Conservation (phyloP, 2,888 invertebrate genomes). For the Pegoplata infirma region DNA sequence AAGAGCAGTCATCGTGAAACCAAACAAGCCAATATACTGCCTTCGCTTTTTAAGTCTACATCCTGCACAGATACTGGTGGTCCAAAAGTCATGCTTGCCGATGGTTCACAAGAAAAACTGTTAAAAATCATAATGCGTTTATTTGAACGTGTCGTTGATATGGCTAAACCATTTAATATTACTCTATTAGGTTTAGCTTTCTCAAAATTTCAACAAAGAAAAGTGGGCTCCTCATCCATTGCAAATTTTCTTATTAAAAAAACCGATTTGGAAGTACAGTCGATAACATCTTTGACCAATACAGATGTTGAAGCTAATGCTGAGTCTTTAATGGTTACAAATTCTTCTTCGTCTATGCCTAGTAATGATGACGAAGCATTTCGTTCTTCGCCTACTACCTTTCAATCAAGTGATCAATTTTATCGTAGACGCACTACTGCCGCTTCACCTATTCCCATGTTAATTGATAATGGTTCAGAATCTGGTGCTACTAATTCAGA, state of each 20-base stretch:
- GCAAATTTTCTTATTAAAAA: constrained; percentile 86
- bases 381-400: constrained; percentile 75
- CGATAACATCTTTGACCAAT: constrained; percentile 82
- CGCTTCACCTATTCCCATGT: constrained; percentile 76
- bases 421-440: constrained; percentile 74
- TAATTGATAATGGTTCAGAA: constrained; percentile 74
- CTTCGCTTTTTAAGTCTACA: constrained; percentile 81
- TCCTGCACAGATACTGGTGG: constrained; percentile 72
- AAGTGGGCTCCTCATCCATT: constrained; percentile 84
- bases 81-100: constrained; percentile 77
- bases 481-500: constrained; percentile 76
- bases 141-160: constrained; percentile 86
- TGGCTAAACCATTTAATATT: constrained; percentile 87
- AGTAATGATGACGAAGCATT: constrained; percentile 70
- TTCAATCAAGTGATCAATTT: constrained; percentile 76
- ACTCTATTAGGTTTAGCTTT: constrained; percentile 89
- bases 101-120: constrained; percentile 83
- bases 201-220: constrained; percentile 86
- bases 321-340: constrained; percentile 63
- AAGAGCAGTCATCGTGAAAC: constrained; percentile 86
- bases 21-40: constrained; percentile 85
- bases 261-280: constrained; percentile 86
- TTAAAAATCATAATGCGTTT: constrained; percentile 85
- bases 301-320: constrained; percentile 67
- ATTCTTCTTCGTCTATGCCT: constrained; percentile 12